A percentile compares a stretch with the other conserved stretches of the same genome.
Evolutionary conservation across 2,113 vertebrate genomes (phyloP).

Genomic region (Myotis brandtii): DNA sequence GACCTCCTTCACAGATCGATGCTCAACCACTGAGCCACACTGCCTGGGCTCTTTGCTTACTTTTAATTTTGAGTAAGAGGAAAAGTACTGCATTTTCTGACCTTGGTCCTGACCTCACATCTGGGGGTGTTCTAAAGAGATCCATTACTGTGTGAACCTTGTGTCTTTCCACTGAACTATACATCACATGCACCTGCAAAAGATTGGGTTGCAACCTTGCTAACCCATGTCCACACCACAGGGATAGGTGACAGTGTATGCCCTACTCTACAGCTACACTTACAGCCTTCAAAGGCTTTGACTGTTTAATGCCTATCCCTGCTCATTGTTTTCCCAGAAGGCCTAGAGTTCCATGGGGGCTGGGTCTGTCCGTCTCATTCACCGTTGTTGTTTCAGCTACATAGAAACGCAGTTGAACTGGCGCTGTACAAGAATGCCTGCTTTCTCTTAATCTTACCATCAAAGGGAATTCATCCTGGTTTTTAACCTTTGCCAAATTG

Average conservation of each 20-base stretch:
- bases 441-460: not conserved
- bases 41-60: not conserved
- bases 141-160: not conserved
- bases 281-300: not conserved
- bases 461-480: not conserved
- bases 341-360: not conserved
- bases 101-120: not conserved
- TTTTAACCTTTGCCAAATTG: constrained; percentile 47
- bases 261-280: not conserved
- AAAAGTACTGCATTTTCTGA: not conserved
- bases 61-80: constrained; percentile 7
- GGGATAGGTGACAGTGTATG: not conserved
- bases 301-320: not conserved
- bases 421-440: not conserved
- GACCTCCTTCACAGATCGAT: no score
- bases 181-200: no score
- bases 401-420: not conserved
- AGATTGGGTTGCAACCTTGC: not conserved
- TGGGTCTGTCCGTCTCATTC: not conserved
- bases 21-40: no score
- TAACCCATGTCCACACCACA: no score
- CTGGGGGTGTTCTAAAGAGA: not conserved
- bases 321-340: not conserved
- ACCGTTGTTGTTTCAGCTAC: not conserved
- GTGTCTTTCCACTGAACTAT: not conserved